Evolutionary conservation across 2,888 invertebrate species (phyloP).

Genomic region (Epinotia nisella): DNA sequence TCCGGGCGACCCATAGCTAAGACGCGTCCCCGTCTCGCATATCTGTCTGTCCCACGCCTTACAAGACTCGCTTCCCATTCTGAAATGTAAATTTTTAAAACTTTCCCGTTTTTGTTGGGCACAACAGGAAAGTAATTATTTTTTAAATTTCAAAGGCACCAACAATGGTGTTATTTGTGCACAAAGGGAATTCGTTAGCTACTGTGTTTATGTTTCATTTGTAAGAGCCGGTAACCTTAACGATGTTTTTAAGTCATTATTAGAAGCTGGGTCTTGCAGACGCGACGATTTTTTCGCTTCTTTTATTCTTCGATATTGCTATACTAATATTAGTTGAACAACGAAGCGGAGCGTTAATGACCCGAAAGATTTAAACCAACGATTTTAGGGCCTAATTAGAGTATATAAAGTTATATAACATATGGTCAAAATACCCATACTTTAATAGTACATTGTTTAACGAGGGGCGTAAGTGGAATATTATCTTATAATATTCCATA

Average conservation of each 20-base stretch:
- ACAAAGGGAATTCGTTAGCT: slow-evolving; percentile 8
- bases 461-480: no score
- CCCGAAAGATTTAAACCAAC: no score
- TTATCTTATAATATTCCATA: no score
- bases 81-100: slow-evolving; percentile 15
- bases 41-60: background rate
- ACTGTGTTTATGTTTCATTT: slow-evolving; percentile 16
- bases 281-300: background rate
- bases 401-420: no score
- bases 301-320: no score
- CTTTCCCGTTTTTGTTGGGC: background rate
- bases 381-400: no score
- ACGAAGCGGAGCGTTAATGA: no score
- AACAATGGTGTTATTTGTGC: slow-evolving; percentile 1
- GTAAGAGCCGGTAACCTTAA: background rate
- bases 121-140: slow-evolving; percentile 20
- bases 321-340: no score
- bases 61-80: background rate
- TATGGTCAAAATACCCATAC: no score
- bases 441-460: no score
- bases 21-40: background rate
- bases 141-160: slow-evolving; percentile 22
- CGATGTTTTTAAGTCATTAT: slow-evolving; percentile 14
- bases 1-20: background rate
- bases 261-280: background rate